Percentiles rank a stretch among this genome's conserved stretches.
Conservation (phyloP, 2,113 vertebrate genomes). For the Chloroceryle aenea region DNA sequence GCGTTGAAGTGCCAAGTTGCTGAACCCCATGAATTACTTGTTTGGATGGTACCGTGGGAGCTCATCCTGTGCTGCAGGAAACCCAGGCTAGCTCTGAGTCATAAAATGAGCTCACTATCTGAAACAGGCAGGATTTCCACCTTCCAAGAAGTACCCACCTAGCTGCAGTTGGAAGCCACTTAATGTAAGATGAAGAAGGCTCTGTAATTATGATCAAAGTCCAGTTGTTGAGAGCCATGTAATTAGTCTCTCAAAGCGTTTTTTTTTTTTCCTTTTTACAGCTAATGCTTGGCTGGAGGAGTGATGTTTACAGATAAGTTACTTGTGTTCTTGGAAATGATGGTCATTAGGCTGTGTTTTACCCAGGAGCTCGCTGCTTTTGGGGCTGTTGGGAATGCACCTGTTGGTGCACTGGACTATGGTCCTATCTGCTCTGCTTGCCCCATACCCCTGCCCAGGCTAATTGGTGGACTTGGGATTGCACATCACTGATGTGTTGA, state of each 20-base stretch:
- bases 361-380: not conserved
- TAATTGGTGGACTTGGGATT: not conserved
- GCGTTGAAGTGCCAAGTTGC: not conserved
- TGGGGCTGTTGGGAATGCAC: conserved; percentile 4
- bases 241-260: conserved; percentile 51
- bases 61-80: not conserved
- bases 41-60: not conserved
- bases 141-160: conserved; percentile 38
- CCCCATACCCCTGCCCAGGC: not conserved
- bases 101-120: not conserved
- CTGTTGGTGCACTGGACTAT: not conserved
- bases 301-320: conserved; percentile 65
- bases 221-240: conserved; percentile 26
- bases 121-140: conserved; percentile 10
- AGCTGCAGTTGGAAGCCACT: conserved; percentile 34
- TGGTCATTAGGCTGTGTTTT: conserved; percentile 31
- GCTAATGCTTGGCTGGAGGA: conserved; percentile 24
- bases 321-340: conserved; percentile 62
- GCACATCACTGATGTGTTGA: not conserved
- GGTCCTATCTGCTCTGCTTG: not conserved
- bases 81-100: not conserved
- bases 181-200: conserved; percentile 15
- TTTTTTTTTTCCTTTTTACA: not conserved
- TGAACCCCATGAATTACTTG: not conserved
- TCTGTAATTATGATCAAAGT: conserved; percentile 73